Evolutionary conservation across 2,113 vertebrate genomes (phyloP).

Genomic region (Callithrix jacchus): DNA sequence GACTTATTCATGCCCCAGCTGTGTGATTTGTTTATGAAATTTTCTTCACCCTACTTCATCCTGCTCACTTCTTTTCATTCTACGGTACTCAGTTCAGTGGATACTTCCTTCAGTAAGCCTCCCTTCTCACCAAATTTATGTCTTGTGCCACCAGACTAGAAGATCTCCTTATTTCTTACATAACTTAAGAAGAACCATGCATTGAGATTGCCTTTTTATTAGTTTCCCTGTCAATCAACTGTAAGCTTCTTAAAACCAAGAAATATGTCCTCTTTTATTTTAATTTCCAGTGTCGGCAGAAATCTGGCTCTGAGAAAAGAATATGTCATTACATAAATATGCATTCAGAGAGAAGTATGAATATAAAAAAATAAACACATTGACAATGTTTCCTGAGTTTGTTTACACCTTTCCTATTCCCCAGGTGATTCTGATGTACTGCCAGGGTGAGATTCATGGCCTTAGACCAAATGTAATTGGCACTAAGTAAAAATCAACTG

Average conservation of each 20-base stretch:
- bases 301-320: not conserved
- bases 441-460: not conserved
- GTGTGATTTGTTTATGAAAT: not conserved
- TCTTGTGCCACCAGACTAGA: not conserved
- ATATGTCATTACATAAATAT: not conserved
- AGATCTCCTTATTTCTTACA: not conserved
- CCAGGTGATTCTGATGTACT: not conserved
- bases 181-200: not conserved
- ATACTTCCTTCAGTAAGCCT: not conserved
- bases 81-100: not conserved
- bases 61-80: not conserved
- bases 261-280: not conserved
- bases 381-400: not conserved
- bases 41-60: not conserved
- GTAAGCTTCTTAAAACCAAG: not conserved
- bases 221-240: conserved; percentile 18
- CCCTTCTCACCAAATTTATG: not conserved
- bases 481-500: conserved; percentile 24
- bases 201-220: not conserved
- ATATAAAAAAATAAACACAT: not conserved
- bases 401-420: not conserved
- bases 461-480: not conserved
- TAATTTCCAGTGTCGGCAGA: not conserved
- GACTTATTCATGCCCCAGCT: not conserved
- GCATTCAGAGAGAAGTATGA: not conserved